phyloP scores from a whole-genome alignment of 2,113 vertebrate species.

The Oreochromis aureus region DNA sequence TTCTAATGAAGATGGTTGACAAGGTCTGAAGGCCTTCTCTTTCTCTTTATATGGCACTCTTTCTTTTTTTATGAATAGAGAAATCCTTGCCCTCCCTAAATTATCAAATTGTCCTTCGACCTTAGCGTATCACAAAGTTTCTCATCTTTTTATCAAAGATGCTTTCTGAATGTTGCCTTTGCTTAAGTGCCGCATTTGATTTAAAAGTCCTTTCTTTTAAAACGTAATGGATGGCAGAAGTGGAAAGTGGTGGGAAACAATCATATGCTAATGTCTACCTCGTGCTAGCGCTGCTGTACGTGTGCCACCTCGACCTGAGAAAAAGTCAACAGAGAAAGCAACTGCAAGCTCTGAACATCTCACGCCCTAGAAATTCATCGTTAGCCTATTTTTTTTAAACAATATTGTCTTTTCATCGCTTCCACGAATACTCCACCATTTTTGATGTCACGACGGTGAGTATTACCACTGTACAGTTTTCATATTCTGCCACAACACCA shows the following conservation, averaged over 20 bases:
- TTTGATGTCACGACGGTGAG: accelerated
- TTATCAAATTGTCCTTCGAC: slow-evolving; percentile 53
- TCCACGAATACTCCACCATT: background rate
- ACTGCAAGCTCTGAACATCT: accelerated
- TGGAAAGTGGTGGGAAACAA: background rate
- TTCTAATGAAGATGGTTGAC: slow-evolving; percentile 56
- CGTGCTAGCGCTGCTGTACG: background rate
- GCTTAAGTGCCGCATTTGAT: slow-evolving; percentile 26
- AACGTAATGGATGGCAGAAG: slow-evolving; percentile 27
- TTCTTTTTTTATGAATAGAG: slow-evolving; percentile 43
- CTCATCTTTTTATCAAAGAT: slow-evolving; percentile 42
- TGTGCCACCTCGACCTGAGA: background rate
- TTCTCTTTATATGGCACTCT: slow-evolving; percentile 32
- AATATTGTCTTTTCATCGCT: background rate
- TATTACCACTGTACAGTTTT: accelerated
- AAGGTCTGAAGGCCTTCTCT: slow-evolving; percentile 50
- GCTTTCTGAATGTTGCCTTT: slow-evolving; percentile 35
- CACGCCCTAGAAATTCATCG: background rate
- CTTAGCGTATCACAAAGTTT: slow-evolving; percentile 40
- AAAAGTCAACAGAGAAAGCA: background rate
- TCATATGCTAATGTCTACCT: slow-evolving; percentile 4
- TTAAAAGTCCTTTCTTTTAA: slow-evolving; percentile 24
- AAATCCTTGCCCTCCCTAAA: slow-evolving; percentile 56
- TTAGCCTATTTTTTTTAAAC: background rate
- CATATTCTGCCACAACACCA: background rate